These are phyloP conservation scores for Shargacucullia verbasci DNA, from an alignment of 2,888 invertebrate species.

Conservation along the genomic window DNA sequence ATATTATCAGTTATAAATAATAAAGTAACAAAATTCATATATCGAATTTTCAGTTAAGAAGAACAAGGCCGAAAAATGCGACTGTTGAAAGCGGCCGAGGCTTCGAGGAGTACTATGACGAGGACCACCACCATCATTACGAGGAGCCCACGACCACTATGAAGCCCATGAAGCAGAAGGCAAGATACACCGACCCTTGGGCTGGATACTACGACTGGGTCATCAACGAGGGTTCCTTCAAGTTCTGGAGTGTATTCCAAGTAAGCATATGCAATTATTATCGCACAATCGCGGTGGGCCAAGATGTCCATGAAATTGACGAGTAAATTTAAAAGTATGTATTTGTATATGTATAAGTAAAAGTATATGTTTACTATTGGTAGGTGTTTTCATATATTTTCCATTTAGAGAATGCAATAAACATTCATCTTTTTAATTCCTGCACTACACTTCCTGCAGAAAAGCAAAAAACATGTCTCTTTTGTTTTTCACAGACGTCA, in stretches of 20 bases:
- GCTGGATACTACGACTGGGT: slow-evolving; percentile 95
- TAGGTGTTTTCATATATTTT: background rate
- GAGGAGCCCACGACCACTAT: slow-evolving; percentile 78
- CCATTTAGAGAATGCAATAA: background rate
- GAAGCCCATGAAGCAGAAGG: slow-evolving; percentile 87
- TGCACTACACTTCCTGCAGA: background rate
- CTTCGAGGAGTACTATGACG: slow-evolving; percentile 84
- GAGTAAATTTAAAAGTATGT: no score
- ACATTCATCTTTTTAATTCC: slow-evolving; percentile 10
- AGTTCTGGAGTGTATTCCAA: slow-evolving; percentile 96
- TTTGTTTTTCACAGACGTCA: slow-evolving; percentile 45
- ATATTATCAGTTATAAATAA: no score
- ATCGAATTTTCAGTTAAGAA: slow-evolving; percentile 62
- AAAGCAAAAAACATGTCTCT: slow-evolving; percentile 12
- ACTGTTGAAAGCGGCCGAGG: slow-evolving; percentile 75
- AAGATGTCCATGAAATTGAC: background rate
- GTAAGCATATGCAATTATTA: slow-evolving; percentile 77
- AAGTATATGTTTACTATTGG: no score
- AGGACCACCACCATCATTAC: slow-evolving; percentile 76
- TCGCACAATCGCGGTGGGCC: no score
- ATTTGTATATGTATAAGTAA: no score
- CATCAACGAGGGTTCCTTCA: slow-evolving; percentile 96
- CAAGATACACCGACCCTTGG: slow-evolving; percentile 92
- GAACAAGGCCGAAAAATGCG: slow-evolving; percentile 58
- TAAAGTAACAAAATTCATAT: no score